phyloP scores from a whole-genome alignment of 2,113 vertebrate species.

The Talpa occidentalis region DNA sequence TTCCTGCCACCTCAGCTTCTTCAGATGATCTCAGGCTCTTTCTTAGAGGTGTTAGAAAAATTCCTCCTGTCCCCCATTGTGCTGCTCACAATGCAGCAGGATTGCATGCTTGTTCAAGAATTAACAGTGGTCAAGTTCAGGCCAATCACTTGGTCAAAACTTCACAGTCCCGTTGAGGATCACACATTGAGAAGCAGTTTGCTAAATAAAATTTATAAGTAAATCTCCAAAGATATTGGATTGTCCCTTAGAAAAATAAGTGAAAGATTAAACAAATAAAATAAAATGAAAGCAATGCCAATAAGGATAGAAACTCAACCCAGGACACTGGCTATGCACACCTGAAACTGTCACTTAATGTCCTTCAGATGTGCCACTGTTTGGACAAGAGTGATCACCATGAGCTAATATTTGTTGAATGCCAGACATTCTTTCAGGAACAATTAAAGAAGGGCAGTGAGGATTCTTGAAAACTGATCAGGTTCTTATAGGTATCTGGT shows the following conservation, averaged over 20 bases:
- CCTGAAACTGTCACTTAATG: not conserved
- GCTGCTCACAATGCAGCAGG: not conserved
- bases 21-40: not conserved
- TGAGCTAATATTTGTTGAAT: constrained; percentile 4
- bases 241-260: not conserved
- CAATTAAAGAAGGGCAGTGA: not conserved
- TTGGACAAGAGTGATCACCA: not conserved
- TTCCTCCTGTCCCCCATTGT: not conserved
- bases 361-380: not conserved
- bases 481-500: not conserved
- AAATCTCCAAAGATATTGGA: not conserved
- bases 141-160: not conserved
- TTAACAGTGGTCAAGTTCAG: not conserved
- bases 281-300: not conserved
- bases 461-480: not conserved
- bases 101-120: not conserved
- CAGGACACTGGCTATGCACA: not conserved
- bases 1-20: not conserved
- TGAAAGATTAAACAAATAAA: not conserved
- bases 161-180: not conserved
- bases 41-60: not conserved
- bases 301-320: not conserved
- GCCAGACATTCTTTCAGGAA: not conserved
- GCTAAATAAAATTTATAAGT: not conserved
- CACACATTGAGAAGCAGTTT: not conserved